phyloP scores from a whole-genome alignment of 53 echinoderm and acorn worm genomes.

The Echinometra lucunter region DNA sequence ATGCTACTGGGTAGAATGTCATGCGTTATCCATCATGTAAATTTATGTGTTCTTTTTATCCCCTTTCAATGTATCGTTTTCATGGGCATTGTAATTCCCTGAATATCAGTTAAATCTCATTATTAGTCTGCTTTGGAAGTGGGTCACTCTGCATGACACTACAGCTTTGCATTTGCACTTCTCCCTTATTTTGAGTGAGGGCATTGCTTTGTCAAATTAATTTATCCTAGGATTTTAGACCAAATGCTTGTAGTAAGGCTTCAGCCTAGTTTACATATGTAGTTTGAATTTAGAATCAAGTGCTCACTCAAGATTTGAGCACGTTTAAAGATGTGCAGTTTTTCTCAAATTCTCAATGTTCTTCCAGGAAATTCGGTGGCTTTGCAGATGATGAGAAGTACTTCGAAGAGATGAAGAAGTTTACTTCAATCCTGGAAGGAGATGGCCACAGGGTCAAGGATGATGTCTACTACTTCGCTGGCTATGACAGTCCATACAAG shows the following conservation, averaged over 20 bases:
- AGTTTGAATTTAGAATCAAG: neutral
- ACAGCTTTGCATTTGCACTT: too few relatives aligned
- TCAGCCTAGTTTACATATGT: neutral
- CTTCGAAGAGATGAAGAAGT: slow-evolving; percentile 59
- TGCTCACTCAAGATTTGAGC: neutral
- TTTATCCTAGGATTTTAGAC: neutral
- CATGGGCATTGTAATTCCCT: too few relatives aligned
- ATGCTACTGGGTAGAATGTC: too few relatives aligned
- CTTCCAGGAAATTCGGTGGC: slow-evolving; percentile 41
- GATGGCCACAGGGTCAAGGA: slow-evolving; percentile 58
- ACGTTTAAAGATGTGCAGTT: neutral
- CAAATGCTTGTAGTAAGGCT: neutral
- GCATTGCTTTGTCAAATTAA: neutral
- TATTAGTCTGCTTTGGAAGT: too few relatives aligned
- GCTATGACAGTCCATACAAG: slow-evolving; percentile 69
- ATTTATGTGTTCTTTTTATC: too few relatives aligned
- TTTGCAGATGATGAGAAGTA: slow-evolving; percentile 49
- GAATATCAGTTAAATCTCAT: too few relatives aligned
- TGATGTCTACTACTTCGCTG: slow-evolving; percentile 67
- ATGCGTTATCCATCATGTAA: too few relatives aligned
- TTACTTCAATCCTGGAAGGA: slow-evolving; percentile 12
- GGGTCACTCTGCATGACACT: too few relatives aligned
- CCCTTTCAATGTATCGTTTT: too few relatives aligned
- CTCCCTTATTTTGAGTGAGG: too few relatives aligned
- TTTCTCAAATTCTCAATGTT: neutral